phyloP scores from a whole-genome alignment of 2,888 invertebrate species.

The Ligdia adustata region DNA sequence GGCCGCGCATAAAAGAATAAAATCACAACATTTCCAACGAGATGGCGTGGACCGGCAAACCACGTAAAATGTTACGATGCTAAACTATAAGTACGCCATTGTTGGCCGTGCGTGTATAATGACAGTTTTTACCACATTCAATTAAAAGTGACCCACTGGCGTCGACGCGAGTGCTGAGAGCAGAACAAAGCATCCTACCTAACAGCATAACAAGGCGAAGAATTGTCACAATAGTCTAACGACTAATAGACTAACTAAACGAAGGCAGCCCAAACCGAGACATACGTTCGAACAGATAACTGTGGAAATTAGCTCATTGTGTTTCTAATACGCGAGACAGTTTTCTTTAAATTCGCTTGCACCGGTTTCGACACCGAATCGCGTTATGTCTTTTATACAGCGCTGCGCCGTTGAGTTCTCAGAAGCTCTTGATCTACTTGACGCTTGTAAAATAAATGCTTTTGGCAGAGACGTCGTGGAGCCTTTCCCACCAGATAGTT shows the following conservation, averaged over 20 bases:
- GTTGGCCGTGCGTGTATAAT: slow-evolving; percentile 76
- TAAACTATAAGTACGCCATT: slow-evolving; percentile 53
- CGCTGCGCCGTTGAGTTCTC: slow-evolving; percentile 26
- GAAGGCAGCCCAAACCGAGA: slow-evolving; percentile 41
- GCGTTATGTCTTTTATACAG: slow-evolving; percentile 39
- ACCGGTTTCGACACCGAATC: slow-evolving; percentile 32
- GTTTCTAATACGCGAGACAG: slow-evolving; percentile 13
- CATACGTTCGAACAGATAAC: slow-evolving; percentile 41
- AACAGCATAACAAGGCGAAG: slow-evolving; percentile 43
- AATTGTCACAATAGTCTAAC: slow-evolving; percentile 46
- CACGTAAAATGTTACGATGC: slow-evolving; percentile 40
- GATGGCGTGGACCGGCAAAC: slow-evolving; percentile 7
- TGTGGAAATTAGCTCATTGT: slow-evolving; percentile 43
- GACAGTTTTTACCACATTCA: slow-evolving; percentile 72
- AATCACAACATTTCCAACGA: slow-evolving; percentile 5
- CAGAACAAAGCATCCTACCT: slow-evolving; percentile 52
- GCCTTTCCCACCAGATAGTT: slow-evolving; percentile 6
- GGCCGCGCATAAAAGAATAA: slow-evolving; percentile 10
- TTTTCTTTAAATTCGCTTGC: slow-evolving; percentile 24
- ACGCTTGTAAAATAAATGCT: slow-evolving; percentile 15
- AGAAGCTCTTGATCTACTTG: slow-evolving; percentile 31
- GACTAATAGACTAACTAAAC: slow-evolving; percentile 37
- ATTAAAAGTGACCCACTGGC: slow-evolving; percentile 78
- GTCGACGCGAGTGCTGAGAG: slow-evolving; percentile 48
- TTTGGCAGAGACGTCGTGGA: slow-evolving; percentile 6